Conservation (phyloP, 1,140 invertebrate species). For the Sminthurides bifidus region DNA sequence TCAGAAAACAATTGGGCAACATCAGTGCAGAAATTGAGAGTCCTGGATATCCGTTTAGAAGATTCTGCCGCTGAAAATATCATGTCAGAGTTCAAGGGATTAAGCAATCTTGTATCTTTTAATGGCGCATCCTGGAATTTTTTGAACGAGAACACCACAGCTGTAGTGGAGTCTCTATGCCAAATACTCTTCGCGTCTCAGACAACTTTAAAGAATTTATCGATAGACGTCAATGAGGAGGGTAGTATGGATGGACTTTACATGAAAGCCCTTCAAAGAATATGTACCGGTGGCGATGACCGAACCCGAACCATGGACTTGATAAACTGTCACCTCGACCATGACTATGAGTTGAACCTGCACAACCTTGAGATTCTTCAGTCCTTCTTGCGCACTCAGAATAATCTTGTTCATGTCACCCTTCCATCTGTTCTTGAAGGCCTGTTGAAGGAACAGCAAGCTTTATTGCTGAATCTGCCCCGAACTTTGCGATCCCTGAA, state of each 20-base stretch:
- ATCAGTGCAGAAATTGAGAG: conserved; percentile 4
- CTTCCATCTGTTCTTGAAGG: conserved; percentile 3
- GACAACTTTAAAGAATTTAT: neutral
- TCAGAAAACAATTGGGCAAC: neutral
- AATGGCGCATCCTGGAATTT: neutral
- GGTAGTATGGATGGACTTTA: conserved; percentile 7
- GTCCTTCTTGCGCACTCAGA: conserved; percentile 7
- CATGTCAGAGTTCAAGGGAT: no score
- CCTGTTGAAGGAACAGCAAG: neutral
- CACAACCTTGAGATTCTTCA: conserved; percentile 6
- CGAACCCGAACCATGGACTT: neutral
- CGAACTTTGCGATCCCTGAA: conserved; percentile 1
- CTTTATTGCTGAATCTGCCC: neutral
- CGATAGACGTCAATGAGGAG: neutral
- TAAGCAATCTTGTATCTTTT: neutral
- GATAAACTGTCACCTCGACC: neutral
- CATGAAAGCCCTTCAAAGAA: conserved; percentile 5
- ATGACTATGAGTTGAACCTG: neutral
- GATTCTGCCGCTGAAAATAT: no score
- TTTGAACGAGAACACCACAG: conserved; percentile 4
- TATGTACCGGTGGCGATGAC: no score
- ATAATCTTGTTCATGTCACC: neutral
- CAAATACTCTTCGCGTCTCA: neutral
- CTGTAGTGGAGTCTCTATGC: neutral
- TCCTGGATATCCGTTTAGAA: neutral